Evolutionary conservation across 2,888 invertebrate genomes (phyloP).

Genomic region (Chloromyia formosa): DNA sequence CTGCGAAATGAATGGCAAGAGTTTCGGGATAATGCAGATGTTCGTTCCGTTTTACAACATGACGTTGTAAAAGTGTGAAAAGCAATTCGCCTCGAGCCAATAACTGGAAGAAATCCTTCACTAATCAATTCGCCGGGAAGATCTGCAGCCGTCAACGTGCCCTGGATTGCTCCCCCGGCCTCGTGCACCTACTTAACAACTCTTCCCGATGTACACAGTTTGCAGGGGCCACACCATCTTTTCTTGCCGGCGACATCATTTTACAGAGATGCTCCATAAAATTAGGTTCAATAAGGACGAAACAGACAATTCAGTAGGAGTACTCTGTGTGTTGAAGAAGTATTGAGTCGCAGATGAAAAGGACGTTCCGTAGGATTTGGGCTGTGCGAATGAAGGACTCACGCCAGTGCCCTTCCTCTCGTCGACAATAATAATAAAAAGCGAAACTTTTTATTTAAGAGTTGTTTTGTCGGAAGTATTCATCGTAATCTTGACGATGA

Average conservation of each 20-base stretch:
- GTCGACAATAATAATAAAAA: constrained; percentile 20
- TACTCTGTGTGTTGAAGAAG: background rate
- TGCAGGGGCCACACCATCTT: too few species aligned
- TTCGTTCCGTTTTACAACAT: constrained; percentile 26
- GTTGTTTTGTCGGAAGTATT: constrained; percentile 30
- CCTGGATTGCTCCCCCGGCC: too few species aligned
- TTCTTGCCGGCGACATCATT: constrained; percentile 21
- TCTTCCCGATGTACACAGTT: background rate
- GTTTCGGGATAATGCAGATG: constrained; percentile 24
- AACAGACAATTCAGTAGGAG: constrained; percentile 18
- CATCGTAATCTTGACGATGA: constrained; percentile 26
- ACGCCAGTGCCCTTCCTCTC: background rate
- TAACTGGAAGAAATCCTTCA: constrained; percentile 33
- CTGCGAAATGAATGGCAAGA: background rate
- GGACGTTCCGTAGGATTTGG: too few species aligned
- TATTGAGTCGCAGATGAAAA: too few species aligned
- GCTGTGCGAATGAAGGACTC: background rate
- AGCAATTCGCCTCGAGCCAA: constrained; percentile 31
- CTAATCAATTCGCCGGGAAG: constrained; percentile 28
- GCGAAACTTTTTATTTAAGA: constrained; percentile 34
- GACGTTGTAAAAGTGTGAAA: constrained; percentile 36
- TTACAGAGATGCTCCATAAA: constrained; percentile 21
- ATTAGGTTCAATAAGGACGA: constrained; percentile 33
- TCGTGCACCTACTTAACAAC: background rate
- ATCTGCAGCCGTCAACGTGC: background rate